phyloP scores from a whole-genome alignment of 2,113 vertebrate genomes.

The Saimiri boliviensis region DNA sequence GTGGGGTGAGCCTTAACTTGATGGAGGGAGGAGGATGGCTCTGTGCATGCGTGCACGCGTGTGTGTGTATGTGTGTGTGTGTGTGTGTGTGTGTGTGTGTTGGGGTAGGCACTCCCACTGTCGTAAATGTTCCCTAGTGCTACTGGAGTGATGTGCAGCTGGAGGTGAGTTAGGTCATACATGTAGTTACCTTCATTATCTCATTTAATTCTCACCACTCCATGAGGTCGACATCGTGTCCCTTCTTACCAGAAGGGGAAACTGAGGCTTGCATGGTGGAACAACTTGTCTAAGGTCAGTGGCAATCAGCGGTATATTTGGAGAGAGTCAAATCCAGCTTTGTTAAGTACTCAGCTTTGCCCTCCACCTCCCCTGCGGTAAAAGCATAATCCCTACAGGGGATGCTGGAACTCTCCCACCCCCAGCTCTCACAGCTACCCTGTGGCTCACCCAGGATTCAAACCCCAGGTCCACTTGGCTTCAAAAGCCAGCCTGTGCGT shows the following conservation, averaged over 20 bases:
- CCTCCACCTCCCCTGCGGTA: neutral
- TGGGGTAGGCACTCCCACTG: neutral
- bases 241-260: neutral
- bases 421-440: neutral
- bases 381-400: too few relatives aligned
- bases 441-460: neutral
- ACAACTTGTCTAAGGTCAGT: neutral
- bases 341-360: neutral
- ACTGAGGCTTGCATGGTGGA: neutral
- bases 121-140: neutral
- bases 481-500: rapidly evolving
- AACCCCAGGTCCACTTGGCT: neutral
- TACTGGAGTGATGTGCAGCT: neutral
- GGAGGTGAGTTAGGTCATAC: too few relatives aligned
- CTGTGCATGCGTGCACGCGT: neutral
- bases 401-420: neutral
- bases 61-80: neutral
- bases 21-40: neutral
- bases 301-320: neutral
- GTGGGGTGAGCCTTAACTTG: neutral
- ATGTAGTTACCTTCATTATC: neutral
- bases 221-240: neutral
- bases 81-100: neutral
- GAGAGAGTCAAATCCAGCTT: neutral
- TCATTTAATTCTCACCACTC: too few relatives aligned